phyloP scores from a whole-genome alignment of 2,113 vertebrate species.

The Nothocercus nigrocapillus region DNA sequence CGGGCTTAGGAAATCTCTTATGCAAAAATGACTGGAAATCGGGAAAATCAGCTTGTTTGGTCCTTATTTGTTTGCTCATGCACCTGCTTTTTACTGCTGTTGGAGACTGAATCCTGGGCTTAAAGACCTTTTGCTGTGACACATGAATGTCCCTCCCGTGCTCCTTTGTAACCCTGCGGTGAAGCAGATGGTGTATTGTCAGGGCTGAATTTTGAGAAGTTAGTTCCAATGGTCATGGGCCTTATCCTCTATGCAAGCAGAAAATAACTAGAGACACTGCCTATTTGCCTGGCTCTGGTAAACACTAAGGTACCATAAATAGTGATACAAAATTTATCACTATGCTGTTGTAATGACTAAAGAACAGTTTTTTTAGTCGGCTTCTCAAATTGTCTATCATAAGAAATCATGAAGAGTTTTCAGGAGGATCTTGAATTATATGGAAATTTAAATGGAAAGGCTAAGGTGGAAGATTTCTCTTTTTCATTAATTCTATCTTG shows the following conservation, averaged over 20 bases:
- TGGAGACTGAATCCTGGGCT: background rate
- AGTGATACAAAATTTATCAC: background rate
- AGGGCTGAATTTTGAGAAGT: background rate
- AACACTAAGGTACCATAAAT: background rate
- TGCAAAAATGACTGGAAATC: background rate
- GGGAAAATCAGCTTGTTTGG: background rate
- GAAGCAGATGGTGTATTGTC: background rate
- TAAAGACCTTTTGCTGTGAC: background rate
- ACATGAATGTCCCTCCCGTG: rapidly evolving
- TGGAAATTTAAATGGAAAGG: too few relatives aligned
- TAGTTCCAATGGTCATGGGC: background rate
- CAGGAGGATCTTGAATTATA: background rate
- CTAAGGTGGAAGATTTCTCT: background rate
- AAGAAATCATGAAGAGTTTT: background rate
- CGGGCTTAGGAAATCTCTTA: background rate
- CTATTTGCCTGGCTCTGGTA: background rate
- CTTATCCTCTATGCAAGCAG: background rate
- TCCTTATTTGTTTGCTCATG: background rate
- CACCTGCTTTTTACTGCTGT: background rate
- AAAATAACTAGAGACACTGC: background rate
- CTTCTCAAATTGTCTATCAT: background rate
- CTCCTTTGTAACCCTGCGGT: background rate
- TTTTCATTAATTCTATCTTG: background rate
- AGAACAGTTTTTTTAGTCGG: background rate
- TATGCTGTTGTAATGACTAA: background rate